phyloP scores from a whole-genome alignment of 2,888 invertebrate species.

The Ischnus inquisitorius region DNA sequence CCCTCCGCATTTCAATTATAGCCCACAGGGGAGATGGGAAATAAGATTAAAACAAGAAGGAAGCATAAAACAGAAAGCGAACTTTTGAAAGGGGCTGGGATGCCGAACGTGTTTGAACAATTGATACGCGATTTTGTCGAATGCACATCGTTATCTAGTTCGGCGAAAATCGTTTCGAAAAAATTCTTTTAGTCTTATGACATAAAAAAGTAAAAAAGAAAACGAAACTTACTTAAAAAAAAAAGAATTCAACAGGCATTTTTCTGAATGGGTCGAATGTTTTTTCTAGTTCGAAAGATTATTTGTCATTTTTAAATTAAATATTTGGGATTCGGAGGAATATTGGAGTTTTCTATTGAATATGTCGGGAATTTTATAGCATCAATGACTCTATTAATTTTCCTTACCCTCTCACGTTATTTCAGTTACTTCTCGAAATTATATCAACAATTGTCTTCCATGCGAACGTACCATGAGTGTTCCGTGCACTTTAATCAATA shows the following conservation, averaged over 20 bases:
- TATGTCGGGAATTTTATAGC: too few species aligned
- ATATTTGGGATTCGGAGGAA: background rate
- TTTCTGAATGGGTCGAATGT: too few species aligned
- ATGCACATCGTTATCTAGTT: background rate
- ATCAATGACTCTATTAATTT: too few species aligned
- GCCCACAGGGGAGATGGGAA: background rate
- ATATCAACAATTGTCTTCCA: too few species aligned
- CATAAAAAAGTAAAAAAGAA: too few species aligned
- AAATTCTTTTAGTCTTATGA: background rate
- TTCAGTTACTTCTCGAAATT: too few species aligned
- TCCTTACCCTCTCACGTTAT: too few species aligned
- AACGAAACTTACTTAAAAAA: too few species aligned
- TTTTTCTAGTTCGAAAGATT: too few species aligned
- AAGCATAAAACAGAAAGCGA: background rate
- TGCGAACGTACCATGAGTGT: background rate
- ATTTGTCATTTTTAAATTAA: too few species aligned
- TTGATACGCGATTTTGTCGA: background rate
- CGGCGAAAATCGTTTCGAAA: background rate
- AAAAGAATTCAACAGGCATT: too few species aligned
- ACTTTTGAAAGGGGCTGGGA: background rate
- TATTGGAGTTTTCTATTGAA: too few species aligned
- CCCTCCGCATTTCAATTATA: slow-evolving; percentile 58
- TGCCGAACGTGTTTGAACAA: background rate
- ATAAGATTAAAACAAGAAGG: background rate
- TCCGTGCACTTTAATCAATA: background rate